Conservation (phyloP, 2,797 vertebrate species). For the Philypnodon macrostomus region DNA sequence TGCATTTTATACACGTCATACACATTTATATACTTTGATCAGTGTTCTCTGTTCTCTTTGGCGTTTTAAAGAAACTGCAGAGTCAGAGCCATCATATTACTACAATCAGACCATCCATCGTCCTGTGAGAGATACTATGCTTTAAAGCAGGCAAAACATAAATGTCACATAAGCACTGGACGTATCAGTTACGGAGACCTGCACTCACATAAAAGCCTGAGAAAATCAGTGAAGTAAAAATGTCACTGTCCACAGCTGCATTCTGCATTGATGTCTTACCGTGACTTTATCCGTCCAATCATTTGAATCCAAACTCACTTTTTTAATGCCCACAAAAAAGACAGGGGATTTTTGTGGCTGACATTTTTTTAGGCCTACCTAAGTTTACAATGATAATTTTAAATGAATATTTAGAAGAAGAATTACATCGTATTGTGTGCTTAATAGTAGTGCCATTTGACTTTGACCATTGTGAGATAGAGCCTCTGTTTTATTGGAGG, state of each 20-base stretch:
- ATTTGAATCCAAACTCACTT: slow-evolving; percentile 35
- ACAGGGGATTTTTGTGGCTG: no score
- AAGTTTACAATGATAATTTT: no score
- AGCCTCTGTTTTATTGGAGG: no score
- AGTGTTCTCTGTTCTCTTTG: slow-evolving; percentile 60
- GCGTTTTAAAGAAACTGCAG: slow-evolving; percentile 44
- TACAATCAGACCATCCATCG: slow-evolving; percentile 55
- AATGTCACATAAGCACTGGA: slow-evolving; percentile 52
- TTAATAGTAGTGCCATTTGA: no score
- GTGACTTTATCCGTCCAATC: slow-evolving; percentile 26
- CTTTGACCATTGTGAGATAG: no score
- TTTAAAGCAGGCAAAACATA: slow-evolving; percentile 55
- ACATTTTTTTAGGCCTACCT: no score
- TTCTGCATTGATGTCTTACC: slow-evolving; percentile 39
- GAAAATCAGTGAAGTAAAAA: slow-evolving; percentile 51
- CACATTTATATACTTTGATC: no score
- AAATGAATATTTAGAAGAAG: no score
- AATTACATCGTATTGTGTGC: no score
- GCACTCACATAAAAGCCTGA: slow-evolving; percentile 52
- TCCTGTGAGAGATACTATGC: slow-evolving; percentile 58
- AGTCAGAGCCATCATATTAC: slow-evolving; percentile 52
- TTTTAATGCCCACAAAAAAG: no score
- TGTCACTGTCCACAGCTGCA: slow-evolving; percentile 48
- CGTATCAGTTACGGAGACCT: slow-evolving; percentile 42
- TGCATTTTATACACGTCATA: no score